Conservation (phyloP, 2,113 vertebrate genomes). For the Regulus satrapa region DNA sequence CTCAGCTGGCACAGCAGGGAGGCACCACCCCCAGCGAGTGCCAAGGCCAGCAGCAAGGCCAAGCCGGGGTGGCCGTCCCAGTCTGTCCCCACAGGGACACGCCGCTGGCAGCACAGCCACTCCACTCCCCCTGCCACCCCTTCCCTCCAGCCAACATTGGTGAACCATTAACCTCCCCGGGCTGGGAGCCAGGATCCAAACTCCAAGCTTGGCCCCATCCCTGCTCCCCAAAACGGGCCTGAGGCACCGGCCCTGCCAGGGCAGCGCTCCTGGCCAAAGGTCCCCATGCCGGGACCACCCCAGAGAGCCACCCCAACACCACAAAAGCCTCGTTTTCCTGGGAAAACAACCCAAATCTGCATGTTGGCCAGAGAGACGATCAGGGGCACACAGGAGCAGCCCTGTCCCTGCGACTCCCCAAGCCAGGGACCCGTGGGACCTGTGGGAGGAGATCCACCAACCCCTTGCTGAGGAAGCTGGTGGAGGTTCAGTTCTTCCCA, state of each 20-base stretch:
- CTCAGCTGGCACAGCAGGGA: neutral
- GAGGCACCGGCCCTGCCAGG: fast-evolving
- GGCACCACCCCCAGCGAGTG: neutral
- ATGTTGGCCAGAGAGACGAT: neutral
- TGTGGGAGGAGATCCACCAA: neutral
- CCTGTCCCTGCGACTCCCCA: neutral
- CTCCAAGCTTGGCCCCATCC: neutral
- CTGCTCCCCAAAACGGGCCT: neutral
- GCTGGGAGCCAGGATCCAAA: constrained; percentile 36
- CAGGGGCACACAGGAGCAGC: neutral
- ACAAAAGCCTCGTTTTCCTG: neutral
- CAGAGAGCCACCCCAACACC: neutral
- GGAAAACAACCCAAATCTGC: neutral
- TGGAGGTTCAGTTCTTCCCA: neutral
- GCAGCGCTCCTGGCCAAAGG: neutral
- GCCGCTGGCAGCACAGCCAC: fast-evolving
- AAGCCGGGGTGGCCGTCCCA: neutral
- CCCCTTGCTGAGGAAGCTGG: fast-evolving
- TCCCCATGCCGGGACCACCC: fast-evolving
- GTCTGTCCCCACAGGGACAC: neutral
- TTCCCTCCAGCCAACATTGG: neutral
- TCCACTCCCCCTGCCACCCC: neutral
- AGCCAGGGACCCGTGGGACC: fast-evolving
- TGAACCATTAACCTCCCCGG: constrained; percentile 24
- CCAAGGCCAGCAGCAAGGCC: neutral